phyloP scores from a whole-genome alignment of 2,113 vertebrate genomes.

The Gadus chalcogrammus region DNA sequence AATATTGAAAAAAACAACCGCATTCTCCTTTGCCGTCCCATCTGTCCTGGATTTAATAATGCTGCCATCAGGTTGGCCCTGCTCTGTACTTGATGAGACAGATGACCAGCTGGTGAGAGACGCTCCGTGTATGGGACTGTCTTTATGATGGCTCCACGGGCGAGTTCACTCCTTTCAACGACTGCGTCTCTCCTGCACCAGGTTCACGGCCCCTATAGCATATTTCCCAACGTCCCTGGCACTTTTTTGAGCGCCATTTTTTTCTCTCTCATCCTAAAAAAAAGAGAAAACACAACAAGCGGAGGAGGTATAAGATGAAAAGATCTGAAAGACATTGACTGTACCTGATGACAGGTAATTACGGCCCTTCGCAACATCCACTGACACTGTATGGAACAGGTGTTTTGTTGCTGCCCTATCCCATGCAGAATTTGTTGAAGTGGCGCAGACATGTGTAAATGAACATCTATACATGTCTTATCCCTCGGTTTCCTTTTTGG shows the following conservation, averaged over 20 bases:
- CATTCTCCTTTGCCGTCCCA: slow-evolving; percentile 27
- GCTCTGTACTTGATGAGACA: slow-evolving; percentile 37
- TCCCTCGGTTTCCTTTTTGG: slow-evolving; percentile 50
- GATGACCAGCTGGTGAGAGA: slow-evolving; percentile 67
- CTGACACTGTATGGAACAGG: slow-evolving; percentile 60
- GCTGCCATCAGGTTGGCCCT: slow-evolving; percentile 28
- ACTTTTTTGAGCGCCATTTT: slow-evolving; percentile 4
- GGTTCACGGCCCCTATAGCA: slow-evolving; percentile 21
- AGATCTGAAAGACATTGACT: no score
- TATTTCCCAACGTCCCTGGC: slow-evolving; percentile 9
- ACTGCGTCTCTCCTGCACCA: slow-evolving; percentile 14
- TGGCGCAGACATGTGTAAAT: slow-evolving; percentile 57
- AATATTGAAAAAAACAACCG: slow-evolving; percentile 25
- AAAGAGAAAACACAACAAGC: no score
- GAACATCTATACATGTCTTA: slow-evolving; percentile 49
- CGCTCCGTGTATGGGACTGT: slow-evolving; percentile 30
- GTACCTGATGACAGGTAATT: no score
- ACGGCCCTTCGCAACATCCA: slow-evolving; percentile 42
- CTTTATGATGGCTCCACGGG: slow-evolving; percentile 17
- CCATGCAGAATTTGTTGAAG: slow-evolving; percentile 61
- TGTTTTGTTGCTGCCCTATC: slow-evolving; percentile 50
- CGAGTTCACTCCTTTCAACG: slow-evolving; percentile 25
- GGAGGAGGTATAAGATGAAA: no score
- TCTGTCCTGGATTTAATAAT: slow-evolving; percentile 44
- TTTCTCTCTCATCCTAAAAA: no score